A percentile compares a stretch with the other conserved stretches of the same genome.
Evolutionary conservation across 2,888 invertebrate species (phyloP).

Genomic region (Tipula unca): DNA sequence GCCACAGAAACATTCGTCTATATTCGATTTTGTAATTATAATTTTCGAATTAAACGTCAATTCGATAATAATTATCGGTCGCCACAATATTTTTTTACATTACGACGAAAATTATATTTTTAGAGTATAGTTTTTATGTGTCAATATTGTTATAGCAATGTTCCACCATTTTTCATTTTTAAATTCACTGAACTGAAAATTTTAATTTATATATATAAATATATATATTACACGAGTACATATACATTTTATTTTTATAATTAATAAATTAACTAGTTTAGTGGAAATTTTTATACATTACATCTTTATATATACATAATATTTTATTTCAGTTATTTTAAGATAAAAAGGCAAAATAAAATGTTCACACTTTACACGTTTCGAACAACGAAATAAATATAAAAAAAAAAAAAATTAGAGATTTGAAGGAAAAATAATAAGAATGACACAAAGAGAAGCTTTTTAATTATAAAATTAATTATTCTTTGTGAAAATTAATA

Average conservation of each 20-base stretch:
- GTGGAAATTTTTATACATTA: background rate
- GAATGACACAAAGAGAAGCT: background rate
- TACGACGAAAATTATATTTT: background rate
- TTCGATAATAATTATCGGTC: background rate
- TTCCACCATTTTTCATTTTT: background rate
- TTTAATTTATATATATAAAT: background rate
- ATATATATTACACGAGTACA: no score
- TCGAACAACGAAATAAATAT: background rate
- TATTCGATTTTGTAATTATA: no score
- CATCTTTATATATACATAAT: background rate
- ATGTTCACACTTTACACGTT: background rate
- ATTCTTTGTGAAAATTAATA: background rate
- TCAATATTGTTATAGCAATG: background rate
- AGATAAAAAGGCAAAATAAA: background rate
- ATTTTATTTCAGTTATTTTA: background rate
- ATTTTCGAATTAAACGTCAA: no score
- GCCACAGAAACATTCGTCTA: no score
- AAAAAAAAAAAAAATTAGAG: background rate
- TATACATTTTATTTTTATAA: background rate
- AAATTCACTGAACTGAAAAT: background rate
- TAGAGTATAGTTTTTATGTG: background rate
- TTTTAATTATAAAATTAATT: constrained; percentile 8
- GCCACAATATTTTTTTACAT: background rate
- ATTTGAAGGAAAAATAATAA: background rate
- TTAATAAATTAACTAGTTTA: background rate